Base-by-base conservation (phyloP, 2,113 vertebrate species). In the Hypocryptadius cinnamomeus region DNA sequence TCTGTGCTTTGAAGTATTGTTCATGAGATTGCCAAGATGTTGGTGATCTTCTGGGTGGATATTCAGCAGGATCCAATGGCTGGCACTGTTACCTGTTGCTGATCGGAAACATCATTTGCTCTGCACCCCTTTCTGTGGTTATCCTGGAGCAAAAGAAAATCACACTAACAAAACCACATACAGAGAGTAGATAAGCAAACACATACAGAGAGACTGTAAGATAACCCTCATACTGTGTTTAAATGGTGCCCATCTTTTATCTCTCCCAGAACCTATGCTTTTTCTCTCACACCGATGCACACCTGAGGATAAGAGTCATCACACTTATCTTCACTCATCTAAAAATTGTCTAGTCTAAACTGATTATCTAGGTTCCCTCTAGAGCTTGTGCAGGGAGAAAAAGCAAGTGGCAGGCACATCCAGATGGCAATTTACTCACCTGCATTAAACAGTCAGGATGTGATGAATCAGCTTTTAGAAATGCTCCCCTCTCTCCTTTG, bases 391-490 rank as follows among this genome's bases (percentile, higher is more conserved):
- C 27, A 63, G 27, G 35, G 51, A 39, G 59, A 53, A 83, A 83
- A 95, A 92, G 4, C 1, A 2, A 93, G 71, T 35, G 25, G 39
- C 30, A 91, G 47, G 68, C 54, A 78, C 35, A 73, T 90, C 39
- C 68, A 54, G 47, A 51, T 2, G 12, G 50, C 24, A 88, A 78
- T 70, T 85, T 53, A 54, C 39, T 94, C 16, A 47, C 33, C 63
- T 87, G n/a, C 22, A 31, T 90, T 44, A 86, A 87, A 63, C 33
- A 40, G 33, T 47, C 47, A 63, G 59, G 25, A n/a, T 64, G 47
- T 45, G 47, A 70, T 80, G 76, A 95, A 88, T 90, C 71, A 94
- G 50, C 45, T 56, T 45, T 66, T n/a, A 73, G 72, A 88, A 86
- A 80, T n/a, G 21, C 5, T 92, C 2, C 15, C 33, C 45, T 76